Evolutionary conservation across 2,797 vertebrate species (phyloP).

Genomic region (Trichosurus vulpecula): DNA sequence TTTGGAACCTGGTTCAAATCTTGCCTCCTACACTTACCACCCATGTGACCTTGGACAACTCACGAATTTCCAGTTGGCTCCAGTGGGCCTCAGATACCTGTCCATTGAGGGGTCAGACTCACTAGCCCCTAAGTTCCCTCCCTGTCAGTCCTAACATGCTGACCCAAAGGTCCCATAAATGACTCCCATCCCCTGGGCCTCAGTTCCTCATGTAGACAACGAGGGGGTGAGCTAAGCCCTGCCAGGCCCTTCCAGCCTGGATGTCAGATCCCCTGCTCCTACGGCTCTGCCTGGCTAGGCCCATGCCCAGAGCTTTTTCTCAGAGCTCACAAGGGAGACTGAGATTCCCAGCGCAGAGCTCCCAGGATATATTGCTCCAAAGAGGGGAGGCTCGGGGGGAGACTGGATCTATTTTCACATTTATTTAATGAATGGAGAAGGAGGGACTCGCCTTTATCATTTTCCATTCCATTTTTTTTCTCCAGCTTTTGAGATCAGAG

Average conservation of each 20-base stretch:
- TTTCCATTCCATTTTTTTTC: slow-evolving; percentile 35
- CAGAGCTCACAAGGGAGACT: not conserved
- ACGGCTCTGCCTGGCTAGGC: not conserved
- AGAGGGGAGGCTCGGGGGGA: not conserved
- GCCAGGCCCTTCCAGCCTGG: too few relatives aligned
- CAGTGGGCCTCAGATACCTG: too few relatives aligned
- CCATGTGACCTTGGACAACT: not conserved
- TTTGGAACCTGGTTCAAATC: not conserved
- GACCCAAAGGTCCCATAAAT: not conserved
- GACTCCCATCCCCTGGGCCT: not conserved
- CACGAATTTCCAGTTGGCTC: not conserved
- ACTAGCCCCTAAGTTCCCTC: too few relatives aligned
- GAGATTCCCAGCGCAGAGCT: not conserved
- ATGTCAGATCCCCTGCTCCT: not conserved
- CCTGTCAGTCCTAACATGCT: not conserved
- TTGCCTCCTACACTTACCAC: not conserved
- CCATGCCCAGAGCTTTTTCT: accelerated
- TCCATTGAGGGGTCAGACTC: not conserved
- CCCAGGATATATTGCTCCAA: not conserved
- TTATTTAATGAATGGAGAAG: slow-evolving; percentile 15
- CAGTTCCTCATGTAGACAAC: not conserved
- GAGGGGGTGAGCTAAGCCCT: not conserved
- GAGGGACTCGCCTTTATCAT: not conserved
- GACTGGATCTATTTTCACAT: not conserved
- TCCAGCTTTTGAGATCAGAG: slow-evolving; percentile 34